Evolutionary conservation across 2,113 vertebrate species (phyloP), one percentile per base, ranked within the genome.

Genomic region (Spea multiplicata): DNA sequence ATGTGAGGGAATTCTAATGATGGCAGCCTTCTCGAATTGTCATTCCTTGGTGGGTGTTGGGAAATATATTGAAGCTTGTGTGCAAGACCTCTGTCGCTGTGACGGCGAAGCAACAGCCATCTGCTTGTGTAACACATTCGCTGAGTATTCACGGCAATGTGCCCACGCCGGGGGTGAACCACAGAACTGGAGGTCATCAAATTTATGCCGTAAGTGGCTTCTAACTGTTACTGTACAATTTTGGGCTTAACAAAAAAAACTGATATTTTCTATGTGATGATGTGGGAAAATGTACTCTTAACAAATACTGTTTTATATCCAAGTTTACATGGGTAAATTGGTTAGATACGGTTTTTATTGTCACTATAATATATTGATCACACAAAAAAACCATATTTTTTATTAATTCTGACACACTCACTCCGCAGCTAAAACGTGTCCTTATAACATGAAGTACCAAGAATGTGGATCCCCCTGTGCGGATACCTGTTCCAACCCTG

Each of bases 391-490:
- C 30, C 30, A 30, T 30, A 30, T 1, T 30, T 30, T 2, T 30
- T 30, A 30, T 30, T 1, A 30, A 30, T 30, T 30, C 30, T 30
- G 30, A 30, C 30, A 30, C 30, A 30, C 30, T 30, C 30, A 30
- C 30, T 30, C 69, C 81, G 50, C 86, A 97, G 95, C 87, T 44
- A 87, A 83, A 82, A 4, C 16, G 0, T 97, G 95, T 82, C 88
- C 90, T 0, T 81, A 79, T 77, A 94, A 88, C 83, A 93, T 95
- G 93, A 78, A 88, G 71, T 92, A 92, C 79, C 17, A 84, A 44
- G 95, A 97, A 81, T 96, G 94, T 75, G 86, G 87, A 81, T 92
- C 82, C 9, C 84, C 93, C 0, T 96, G 95, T 76, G 73, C 83
- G 0, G 86, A 96, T 81, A 95, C 90, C 45, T 97, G 95, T 81